These are phyloP conservation scores for Chelonus formosanus DNA, from an alignment of 2,888 invertebrate genomes.

Conservation along the genomic window DNA sequence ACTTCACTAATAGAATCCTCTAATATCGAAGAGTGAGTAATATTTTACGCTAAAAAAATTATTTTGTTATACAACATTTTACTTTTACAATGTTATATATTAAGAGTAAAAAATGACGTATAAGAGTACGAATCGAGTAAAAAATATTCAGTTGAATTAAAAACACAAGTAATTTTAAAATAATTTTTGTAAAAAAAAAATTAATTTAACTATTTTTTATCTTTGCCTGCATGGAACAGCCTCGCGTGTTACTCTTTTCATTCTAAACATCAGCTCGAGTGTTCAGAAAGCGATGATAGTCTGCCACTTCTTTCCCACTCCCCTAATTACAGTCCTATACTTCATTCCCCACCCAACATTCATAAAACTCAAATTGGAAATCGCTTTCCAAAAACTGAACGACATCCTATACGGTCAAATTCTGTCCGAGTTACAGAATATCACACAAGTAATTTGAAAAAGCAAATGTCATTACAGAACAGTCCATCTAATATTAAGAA, in stretches of 20 bases:
- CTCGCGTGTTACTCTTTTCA: slow-evolving; percentile 52
- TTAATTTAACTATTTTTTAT: slow-evolving; percentile 44
- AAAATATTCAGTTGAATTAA: not conserved
- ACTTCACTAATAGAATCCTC: slow-evolving; percentile 61
- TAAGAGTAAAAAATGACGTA: too few relatives aligned
- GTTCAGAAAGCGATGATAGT: slow-evolving; percentile 54
- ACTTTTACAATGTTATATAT: not conserved
- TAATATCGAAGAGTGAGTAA: slow-evolving; percentile 71
- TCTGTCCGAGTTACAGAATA: slow-evolving; percentile 44
- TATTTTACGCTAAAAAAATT: not conserved
- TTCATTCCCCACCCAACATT: slow-evolving; percentile 37
- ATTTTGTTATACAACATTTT: not conserved
- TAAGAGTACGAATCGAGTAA: not conserved
- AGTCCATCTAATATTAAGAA: slow-evolving; percentile 32
- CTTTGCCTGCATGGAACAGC: slow-evolving; percentile 53
- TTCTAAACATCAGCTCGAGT: slow-evolving; percentile 49
- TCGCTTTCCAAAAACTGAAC: slow-evolving; percentile 47
- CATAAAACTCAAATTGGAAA: slow-evolving; percentile 41
- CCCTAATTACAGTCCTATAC: slow-evolving; percentile 42
- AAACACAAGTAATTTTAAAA: slow-evolving; percentile 4
- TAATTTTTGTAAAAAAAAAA: slow-evolving; percentile 38
- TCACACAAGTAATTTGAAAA: slow-evolving; percentile 34
- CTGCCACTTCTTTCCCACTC: slow-evolving; percentile 47
- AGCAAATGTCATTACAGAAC: slow-evolving; percentile 40
- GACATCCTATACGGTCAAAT: slow-evolving; percentile 29